Conservation (phyloP, 2,797 vertebrate genomes). For the Pogonophryne albipinna region DNA sequence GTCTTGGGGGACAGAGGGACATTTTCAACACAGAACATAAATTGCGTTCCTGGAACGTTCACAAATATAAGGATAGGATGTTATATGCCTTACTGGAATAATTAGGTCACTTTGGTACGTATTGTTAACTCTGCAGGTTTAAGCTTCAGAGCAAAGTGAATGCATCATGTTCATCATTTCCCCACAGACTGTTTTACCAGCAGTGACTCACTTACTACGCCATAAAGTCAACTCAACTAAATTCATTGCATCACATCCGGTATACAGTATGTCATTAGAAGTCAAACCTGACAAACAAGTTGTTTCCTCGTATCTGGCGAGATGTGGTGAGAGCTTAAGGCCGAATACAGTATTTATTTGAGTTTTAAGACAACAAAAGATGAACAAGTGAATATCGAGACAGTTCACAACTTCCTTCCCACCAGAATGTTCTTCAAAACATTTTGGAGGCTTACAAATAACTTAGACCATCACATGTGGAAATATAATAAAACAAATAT, state of each 20-base stretch:
- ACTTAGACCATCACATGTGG: not conserved
- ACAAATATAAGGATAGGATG: not conserved
- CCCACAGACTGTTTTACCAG: slow-evolving; percentile 14
- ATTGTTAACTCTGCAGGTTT: slow-evolving; percentile 17
- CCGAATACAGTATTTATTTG: not conserved
- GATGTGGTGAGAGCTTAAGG: not conserved
- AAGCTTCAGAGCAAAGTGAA: slow-evolving; percentile 10
- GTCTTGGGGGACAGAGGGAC: not conserved
- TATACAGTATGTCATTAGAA: not conserved
- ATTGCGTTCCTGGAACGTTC: not conserved
- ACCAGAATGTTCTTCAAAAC: not conserved
- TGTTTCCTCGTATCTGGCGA: not conserved
- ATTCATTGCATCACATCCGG: slow-evolving; percentile 13
- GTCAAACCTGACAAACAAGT: not conserved
- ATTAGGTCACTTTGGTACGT: not conserved
- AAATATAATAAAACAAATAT: not conserved
- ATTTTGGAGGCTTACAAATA: not conserved
- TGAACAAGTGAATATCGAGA: not conserved
- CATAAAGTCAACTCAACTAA: slow-evolving; percentile 10
- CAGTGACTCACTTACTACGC: slow-evolving; percentile 36
- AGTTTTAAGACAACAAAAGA: not conserved
- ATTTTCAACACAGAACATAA: slow-evolving; percentile 3
- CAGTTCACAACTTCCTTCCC: not conserved
- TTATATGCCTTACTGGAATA: not conserved
- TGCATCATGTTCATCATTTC: slow-evolving; percentile 8